Conservation (phyloP, 2,113 vertebrate genomes). For the Pteronura brasiliensis region DNA sequence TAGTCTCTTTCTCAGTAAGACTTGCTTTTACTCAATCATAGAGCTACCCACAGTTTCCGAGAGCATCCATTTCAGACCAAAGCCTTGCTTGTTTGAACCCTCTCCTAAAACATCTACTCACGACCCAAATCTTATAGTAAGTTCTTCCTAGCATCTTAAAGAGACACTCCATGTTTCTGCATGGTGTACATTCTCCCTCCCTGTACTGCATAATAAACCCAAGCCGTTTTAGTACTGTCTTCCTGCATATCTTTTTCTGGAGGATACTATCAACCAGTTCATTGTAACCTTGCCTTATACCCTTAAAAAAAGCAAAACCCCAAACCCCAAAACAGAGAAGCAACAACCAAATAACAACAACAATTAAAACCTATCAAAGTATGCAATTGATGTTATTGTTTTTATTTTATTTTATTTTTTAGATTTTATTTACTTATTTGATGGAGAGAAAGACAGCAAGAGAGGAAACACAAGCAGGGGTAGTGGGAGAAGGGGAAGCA, state of each 20-base stretch:
- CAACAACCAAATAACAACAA: background rate
- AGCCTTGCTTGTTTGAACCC: background rate
- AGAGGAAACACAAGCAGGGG: too few relatives aligned
- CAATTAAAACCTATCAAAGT: background rate
- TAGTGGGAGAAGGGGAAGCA: too few relatives aligned
- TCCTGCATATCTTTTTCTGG: background rate
- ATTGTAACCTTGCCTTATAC: background rate
- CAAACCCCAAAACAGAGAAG: background rate
- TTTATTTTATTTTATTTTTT: too few relatives aligned
- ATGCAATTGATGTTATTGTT: background rate
- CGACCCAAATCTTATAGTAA: background rate
- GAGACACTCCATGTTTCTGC: fast-evolving
- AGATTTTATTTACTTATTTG: too few relatives aligned
- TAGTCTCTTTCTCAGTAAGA: background rate
- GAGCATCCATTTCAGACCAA: background rate
- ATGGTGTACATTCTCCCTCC: background rate
- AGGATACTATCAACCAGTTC: background rate
- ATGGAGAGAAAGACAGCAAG: too few relatives aligned
- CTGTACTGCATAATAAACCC: background rate
- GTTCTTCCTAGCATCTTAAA: background rate
- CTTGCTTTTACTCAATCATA: background rate
- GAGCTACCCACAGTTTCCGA: background rate
- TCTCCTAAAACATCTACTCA: background rate
- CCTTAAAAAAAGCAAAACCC: background rate
- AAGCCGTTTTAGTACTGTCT: background rate